Base-by-base conservation (phyloP, 2,888 invertebrate species). In the Tortrix viridana region DNA sequence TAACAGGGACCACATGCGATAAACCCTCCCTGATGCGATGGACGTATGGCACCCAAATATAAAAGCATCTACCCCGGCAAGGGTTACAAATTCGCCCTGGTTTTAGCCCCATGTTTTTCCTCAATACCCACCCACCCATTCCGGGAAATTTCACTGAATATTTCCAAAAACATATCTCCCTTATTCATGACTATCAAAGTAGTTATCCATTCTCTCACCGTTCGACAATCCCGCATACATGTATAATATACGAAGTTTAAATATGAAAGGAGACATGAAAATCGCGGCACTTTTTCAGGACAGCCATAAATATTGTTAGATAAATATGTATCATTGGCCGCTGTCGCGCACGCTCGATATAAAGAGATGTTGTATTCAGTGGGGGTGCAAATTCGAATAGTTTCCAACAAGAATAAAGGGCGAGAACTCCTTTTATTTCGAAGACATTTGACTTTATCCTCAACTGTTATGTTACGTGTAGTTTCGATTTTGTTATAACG, bases 291-390 rank as follows among this genome's bases (percentile, higher is more conserved):
- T 81, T 84, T 89, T 83, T 84, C 80, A 77, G 76, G 74, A 71
- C 71, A 69, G 74, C 80, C 77, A 88, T 91, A 91, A 91, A 91
- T 91, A 89, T 84, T 84, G 82, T 86, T 82, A 87, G 86, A 90
- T 89, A 88, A 90, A 91, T 89, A 89, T 89, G 86, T 89, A 89
- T 88, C 85, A 85, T 85, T 86, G 88, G 79, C 81, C 85, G 79
- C 75, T 85, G 88, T 84, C 87, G 82, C 75, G 79, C 72, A 70
- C 69, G 75, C 75, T 79, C 76, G 79, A 79, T 81, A 79, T 79
- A 79, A 77, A 77, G 65, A 65, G 69, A 75, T 71, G 74, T 77
- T 67, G 69, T 70, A 67, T 67, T 64, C 62, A 54, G 61, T 70
- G 65, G 74, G 20, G 81, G 81, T 72, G 77, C 69, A 75, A 79